These are phyloP conservation scores for Corynorhinus townsendii DNA, from an alignment of 2,113 vertebrate genomes.

Conservation along the genomic window DNA sequence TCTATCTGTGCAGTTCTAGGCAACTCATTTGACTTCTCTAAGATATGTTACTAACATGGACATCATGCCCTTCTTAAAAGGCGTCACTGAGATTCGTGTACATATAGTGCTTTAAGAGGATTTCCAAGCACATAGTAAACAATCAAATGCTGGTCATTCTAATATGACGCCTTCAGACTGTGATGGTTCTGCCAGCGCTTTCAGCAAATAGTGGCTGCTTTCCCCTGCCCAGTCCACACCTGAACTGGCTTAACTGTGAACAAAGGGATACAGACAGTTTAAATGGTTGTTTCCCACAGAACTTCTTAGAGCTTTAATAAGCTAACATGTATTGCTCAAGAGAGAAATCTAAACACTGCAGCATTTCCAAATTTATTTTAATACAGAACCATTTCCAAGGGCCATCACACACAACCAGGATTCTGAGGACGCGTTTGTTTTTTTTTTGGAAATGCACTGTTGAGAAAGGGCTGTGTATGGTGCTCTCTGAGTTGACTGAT, in stretches of 20 bases:
- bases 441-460: background rate
- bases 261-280: background rate
- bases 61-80: background rate
- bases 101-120: background rate
- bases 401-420: background rate
- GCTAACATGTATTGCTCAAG: background rate
- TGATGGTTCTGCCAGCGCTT: background rate
- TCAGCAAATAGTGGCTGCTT: background rate
- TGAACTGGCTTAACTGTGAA: background rate
- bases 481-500: background rate
- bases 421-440: background rate
- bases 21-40: background rate
- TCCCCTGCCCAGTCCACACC: background rate
- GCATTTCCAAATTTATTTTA: background rate
- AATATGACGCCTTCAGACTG: background rate
- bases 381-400: background rate
- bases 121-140: background rate
- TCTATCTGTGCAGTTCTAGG: background rate
- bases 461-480: background rate
- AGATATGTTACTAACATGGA: background rate
- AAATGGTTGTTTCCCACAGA: background rate
- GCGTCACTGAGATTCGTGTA: background rate
- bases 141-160: background rate
- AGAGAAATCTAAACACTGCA: background rate
- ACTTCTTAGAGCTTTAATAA: background rate